Evolutionary conservation across 2,888 invertebrate species (phyloP), one percentile per base, ranked within the genome.

Genomic region (Trachelus tabidus): DNA sequence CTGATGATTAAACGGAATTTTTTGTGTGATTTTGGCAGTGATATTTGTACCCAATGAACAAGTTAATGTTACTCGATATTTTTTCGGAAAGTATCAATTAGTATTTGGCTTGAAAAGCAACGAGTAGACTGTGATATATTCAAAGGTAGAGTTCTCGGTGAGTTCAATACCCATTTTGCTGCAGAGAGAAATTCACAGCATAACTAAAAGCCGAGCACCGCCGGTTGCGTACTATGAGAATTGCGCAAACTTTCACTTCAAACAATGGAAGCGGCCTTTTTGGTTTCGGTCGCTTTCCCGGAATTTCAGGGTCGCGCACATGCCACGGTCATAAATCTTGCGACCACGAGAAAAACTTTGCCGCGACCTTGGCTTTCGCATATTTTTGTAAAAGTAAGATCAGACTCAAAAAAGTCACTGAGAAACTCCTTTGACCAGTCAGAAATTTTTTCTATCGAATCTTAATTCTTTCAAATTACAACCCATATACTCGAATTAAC

Each of bases 191-290:
- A 76, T 73, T 73, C 73, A 71, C 76, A n/a, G 40, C 68, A 15
- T 15, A 76, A 76, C 34, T 69, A 69, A 35, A 35, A 34, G 40
- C 68, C 68, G 34, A 30, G 35, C 6, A 31, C 9, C 23, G 15
- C 23, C 56, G 76, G 76, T 37, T 12, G 34, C 30, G 71, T 69
- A 12, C 30, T 34, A 40, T 23, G 68, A 76, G 68, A 37, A 77
- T 77, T 77, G 77, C 77, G 77, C 75, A 77, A 77, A 75, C 77
- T 77, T 75, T 77, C 77, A 23, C 73, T 68, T 77, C 68, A 15
- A 56, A 75, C 75, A 75, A 75, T 75, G 75, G 15, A 15, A 33
- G 71, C 35, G 12, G 74, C 23, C 30, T 34, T 73, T 73, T 73
- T 73, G n/a, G 33, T 71, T 71, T 71, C 71, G 71, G 15, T 15